Percentiles rank a stretch among this genome's conserved stretches.
phyloP scores from a whole-genome alignment of 2,888 invertebrate genomes.

The Erynnis tages region DNA sequence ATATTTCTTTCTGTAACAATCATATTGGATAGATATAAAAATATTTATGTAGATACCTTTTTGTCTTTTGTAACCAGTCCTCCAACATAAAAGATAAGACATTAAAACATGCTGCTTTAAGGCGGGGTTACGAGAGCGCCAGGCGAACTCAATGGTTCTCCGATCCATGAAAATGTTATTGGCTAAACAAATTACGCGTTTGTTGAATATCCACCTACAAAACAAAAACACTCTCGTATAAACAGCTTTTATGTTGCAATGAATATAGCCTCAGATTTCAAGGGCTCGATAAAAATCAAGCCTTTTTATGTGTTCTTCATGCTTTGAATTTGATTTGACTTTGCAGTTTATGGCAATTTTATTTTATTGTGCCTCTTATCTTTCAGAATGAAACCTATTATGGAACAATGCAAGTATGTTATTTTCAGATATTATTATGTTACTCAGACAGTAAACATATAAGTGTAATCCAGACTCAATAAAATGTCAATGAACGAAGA shows the following conservation, averaged over 20 bases:
- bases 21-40: too few species aligned
- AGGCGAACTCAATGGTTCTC: too few species aligned
- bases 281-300: conserved; percentile 27
- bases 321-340: conserved; percentile 28
- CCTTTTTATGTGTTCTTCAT: conserved; percentile 25
- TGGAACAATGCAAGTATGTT: conserved; percentile 14
- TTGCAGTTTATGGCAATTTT: conserved; percentile 27
- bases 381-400: conserved; percentile 25
- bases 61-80: too few species aligned
- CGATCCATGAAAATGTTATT: too few species aligned
- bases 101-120: too few species aligned
- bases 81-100: too few species aligned
- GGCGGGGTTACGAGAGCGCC: too few species aligned
- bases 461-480: conserved; percentile 14
- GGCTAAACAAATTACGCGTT: too few species aligned
- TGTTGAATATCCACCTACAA: too few species aligned
- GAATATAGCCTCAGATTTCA: conserved; percentile 25
- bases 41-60: too few species aligned
- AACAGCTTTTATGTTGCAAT: conserved; percentile 24
- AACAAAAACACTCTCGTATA: conserved; percentile 17
- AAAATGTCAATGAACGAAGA: conserved; percentile 14
- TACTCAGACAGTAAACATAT: conserved; percentile 1
- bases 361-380: conserved; percentile 27
- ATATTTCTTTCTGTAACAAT: too few species aligned
- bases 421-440: conserved; percentile 15